Percentiles rank a stretch among this genome's conserved stretches.
phyloP scores from a whole-genome alignment of 2,113 vertebrate genomes.

The Oreochromis tanganicae region DNA sequence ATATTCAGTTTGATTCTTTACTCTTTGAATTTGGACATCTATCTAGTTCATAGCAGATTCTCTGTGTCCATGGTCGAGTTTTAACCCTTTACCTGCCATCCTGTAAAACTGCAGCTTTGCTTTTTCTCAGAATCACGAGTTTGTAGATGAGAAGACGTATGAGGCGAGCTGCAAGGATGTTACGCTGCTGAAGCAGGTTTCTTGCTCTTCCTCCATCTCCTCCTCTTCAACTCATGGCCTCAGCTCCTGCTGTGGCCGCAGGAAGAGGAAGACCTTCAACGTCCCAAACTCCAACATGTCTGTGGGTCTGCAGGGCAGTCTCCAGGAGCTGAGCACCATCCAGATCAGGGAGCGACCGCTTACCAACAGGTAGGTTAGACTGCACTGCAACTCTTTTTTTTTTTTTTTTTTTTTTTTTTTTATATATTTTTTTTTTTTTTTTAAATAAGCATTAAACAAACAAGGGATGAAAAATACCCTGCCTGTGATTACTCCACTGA shows the following conservation, averaged over 20 bases:
- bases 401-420: neutral
- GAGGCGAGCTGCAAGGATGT: conserved; percentile 85
- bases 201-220: conserved; percentile 82
- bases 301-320: conserved; percentile 73
- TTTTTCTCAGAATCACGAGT: conserved; percentile 81
- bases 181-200: conserved; percentile 77
- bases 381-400: no score
- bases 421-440: neutral
- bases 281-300: conserved; percentile 79
- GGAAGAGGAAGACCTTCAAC: conserved; percentile 86
- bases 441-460: neutral
- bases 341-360: conserved; percentile 87
- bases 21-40: neutral
- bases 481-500: neutral
- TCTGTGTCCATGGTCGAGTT: neutral
- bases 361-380: conserved; percentile 79
- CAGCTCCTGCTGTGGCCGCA: conserved; percentile 83
- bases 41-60: neutral
- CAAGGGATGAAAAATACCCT: neutral
- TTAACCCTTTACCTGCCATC: neutral
- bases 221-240: conserved; percentile 77
- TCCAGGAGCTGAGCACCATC: conserved; percentile 95
- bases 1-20: neutral
- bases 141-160: conserved; percentile 88
- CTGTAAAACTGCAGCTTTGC: neutral